A percentile compares a stretch with the other conserved stretches of the same genome.
Conservation (phyloP, 2,797 vertebrate genomes). For the Mormyrops boulengeri region DNA sequence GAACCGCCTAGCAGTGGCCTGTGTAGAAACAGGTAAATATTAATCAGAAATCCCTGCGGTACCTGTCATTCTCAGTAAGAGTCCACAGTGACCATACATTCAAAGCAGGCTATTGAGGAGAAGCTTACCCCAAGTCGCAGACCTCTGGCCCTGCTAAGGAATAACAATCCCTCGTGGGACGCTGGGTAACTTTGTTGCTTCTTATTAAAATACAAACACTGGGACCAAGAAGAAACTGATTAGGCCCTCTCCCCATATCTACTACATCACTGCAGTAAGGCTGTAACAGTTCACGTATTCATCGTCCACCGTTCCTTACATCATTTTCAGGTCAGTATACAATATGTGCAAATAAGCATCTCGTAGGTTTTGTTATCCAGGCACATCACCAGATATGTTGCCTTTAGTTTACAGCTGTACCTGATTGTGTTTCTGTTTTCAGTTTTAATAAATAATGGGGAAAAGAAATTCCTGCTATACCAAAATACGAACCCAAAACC, state of each 20-base stretch:
- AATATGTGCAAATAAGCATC: background rate
- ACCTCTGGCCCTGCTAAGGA: background rate
- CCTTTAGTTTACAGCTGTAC: background rate
- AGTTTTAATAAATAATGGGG: background rate
- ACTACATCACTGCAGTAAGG: background rate
- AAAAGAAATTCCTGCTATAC: background rate
- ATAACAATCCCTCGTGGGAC: background rate
- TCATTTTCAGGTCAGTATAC: background rate
- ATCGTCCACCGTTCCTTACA: background rate
- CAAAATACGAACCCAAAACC: background rate
- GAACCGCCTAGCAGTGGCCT: background rate
- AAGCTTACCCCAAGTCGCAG: background rate
- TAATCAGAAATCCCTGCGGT: background rate
- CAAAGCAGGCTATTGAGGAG: background rate
- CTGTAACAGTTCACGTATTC: background rate
- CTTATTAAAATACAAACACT: constrained; percentile 34
- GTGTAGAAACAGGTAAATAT: background rate
- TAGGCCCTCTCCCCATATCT: background rate
- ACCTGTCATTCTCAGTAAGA: background rate
- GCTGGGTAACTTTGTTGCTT: constrained; percentile 26
- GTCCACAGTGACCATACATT: background rate
- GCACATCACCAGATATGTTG: background rate
- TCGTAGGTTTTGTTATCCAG: background rate
- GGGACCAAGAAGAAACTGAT: constrained; percentile 27
- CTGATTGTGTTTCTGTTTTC: background rate